These are phyloP conservation scores for Toxotes lorentzi DNA, from an alignment of 2,797 vertebrate genomes.

Conservation along the genomic window DNA sequence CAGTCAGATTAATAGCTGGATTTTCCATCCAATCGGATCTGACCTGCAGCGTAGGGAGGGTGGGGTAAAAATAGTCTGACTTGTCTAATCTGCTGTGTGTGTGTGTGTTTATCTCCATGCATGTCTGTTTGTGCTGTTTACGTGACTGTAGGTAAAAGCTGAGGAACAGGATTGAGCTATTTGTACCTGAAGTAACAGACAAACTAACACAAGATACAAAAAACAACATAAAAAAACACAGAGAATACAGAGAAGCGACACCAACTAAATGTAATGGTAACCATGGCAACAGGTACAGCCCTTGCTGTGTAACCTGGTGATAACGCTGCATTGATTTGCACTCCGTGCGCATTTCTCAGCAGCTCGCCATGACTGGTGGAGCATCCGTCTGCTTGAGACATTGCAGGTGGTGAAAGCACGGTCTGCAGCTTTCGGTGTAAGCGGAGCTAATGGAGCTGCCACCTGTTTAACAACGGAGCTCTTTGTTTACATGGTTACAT, in stretches of 20 bases:
- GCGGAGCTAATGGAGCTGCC: constrained; percentile 8
- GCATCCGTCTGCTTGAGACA: constrained; percentile 14
- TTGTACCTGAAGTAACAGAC: constrained; percentile 3
- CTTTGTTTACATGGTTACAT: background rate
- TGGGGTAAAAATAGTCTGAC: constrained; percentile 85
- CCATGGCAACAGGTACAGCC: constrained; percentile 71
- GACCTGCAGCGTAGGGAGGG: constrained; percentile 67
- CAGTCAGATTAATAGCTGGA: constrained; percentile 86
- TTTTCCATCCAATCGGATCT: constrained; percentile 85
- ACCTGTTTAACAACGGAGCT: constrained; percentile 10
- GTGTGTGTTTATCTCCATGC: constrained; percentile 34
- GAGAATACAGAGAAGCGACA: constrained; percentile 10
- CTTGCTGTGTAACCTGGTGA: constrained; percentile 33
- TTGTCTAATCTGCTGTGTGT: constrained; percentile 77
- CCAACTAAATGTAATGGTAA: constrained; percentile 43
- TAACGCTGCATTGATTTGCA: constrained; percentile 67
- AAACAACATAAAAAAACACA: background rate
- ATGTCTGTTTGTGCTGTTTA: constrained; percentile 27
- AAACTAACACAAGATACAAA: background rate
- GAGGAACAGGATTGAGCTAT: background rate
- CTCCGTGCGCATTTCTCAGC: constrained; percentile 46
- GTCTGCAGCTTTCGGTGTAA: constrained; percentile 10
- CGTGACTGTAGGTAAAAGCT: constrained; percentile 8
- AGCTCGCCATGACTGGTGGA: constrained; percentile 34
- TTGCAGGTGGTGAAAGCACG: constrained; percentile 29